Conservation (phyloP, 2,113 vertebrate genomes). For the Emydocephalus ijimae region DNA sequence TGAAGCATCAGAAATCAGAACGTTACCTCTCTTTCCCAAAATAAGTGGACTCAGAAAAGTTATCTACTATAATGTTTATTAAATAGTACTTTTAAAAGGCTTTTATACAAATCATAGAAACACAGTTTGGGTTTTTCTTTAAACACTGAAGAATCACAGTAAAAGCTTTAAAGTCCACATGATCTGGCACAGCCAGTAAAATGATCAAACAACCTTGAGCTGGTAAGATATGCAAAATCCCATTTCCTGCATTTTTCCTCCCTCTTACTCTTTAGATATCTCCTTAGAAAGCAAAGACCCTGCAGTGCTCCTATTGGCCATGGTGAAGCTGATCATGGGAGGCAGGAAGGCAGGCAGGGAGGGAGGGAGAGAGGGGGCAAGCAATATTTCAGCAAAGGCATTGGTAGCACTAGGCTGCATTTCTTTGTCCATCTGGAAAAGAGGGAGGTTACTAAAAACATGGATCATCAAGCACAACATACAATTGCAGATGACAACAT, state of each 20-base stretch:
- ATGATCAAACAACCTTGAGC: constrained; percentile 67
- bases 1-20: background rate
- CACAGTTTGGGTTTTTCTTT: constrained; percentile 80
- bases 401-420: constrained; percentile 47
- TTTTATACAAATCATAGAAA: constrained; percentile 99
- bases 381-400: constrained; percentile 57
- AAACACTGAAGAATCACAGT: constrained; percentile 81
- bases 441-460: constrained; percentile 41
- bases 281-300: constrained; percentile 54
- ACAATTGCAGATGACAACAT: constrained; percentile 57
- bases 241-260: constrained; percentile 52
- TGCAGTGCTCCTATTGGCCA: constrained; percentile 2
- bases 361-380: constrained; percentile 51
- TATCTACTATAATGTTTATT: constrained; percentile 92
- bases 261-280: constrained; percentile 45
- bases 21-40: background rate
- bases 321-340: constrained; percentile 29
- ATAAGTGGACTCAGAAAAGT: background rate
- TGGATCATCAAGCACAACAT: constrained; percentile 42
- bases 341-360: background rate
- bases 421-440: constrained; percentile 21
- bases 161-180: constrained; percentile 76
- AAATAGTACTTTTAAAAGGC: constrained; percentile 95
- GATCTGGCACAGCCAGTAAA: constrained; percentile 79
- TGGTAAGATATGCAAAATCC: constrained; percentile 66